Conservation (phyloP, 2,113 vertebrate species). For the Sphaerodactylus townsendi region DNA sequence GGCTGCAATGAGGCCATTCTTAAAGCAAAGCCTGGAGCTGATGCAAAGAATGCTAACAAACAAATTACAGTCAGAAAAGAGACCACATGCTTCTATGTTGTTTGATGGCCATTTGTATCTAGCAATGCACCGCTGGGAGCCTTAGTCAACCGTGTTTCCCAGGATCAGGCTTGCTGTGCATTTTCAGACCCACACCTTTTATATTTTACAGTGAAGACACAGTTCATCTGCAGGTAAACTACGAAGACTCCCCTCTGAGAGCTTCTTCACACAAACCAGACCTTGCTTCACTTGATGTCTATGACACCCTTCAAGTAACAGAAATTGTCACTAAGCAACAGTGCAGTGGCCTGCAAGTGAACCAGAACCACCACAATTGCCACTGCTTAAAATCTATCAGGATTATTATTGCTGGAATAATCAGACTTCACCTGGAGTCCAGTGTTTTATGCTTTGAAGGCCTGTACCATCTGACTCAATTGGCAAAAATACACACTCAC, state of each 20-base stretch:
- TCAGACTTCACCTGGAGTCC: no score
- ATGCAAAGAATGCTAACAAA: not conserved
- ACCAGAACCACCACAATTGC: not conserved
- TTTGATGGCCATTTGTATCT: not conserved
- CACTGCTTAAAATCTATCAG: no score
- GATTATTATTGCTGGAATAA: no score
- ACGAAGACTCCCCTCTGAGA: not conserved
- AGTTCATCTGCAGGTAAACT: not conserved
- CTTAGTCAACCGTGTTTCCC: not conserved
- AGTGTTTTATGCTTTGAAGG: no score
- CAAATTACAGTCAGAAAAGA: not conserved
- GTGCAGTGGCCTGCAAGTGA: not conserved
- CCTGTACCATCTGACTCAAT: no score
- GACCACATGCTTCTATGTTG: not conserved
- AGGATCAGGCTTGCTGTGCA: not conserved
- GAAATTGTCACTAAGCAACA: not conserved
- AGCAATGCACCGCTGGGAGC: not conserved
- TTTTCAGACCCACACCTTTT: not conserved
- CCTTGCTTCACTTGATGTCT: not conserved
- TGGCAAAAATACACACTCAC: no score
- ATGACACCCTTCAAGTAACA: not conserved
- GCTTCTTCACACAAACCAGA: no score
- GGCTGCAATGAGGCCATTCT: not conserved
- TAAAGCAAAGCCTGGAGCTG: not conserved
- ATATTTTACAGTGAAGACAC: not conserved